A percentile compares a stretch with the other conserved stretches of the same genome.
Conservation (phyloP, 2,113 vertebrate species). For the Scomber scombrus region DNA sequence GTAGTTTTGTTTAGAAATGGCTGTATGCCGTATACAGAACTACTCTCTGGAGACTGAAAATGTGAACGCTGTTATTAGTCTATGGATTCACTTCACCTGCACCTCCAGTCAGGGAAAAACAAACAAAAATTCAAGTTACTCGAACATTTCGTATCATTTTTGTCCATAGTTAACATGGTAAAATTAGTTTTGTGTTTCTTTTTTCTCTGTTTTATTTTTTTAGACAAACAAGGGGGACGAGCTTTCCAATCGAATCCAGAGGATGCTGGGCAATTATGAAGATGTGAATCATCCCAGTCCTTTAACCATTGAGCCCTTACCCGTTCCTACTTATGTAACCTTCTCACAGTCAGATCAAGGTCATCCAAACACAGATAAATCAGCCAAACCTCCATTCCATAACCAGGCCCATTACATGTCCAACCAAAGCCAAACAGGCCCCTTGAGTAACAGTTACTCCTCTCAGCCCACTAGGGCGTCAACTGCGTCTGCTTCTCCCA, state of each 20-base stretch:
- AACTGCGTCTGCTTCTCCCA: slow-evolving; percentile 32
- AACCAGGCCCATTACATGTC: slow-evolving; percentile 35
- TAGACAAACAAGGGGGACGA: slow-evolving; percentile 94
- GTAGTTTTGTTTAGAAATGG: too few species aligned
- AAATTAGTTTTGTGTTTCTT: neutral
- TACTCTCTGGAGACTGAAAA: too few species aligned
- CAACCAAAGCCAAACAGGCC: slow-evolving; percentile 63
- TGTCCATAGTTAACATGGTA: neutral
- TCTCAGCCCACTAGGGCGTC: slow-evolving; percentile 74
- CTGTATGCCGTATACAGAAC: too few species aligned
- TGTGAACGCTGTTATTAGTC: too few species aligned
- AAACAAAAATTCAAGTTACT: too few species aligned
- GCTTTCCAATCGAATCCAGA: slow-evolving; percentile 92
- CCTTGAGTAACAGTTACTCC: slow-evolving; percentile 55
- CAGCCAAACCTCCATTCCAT: slow-evolving; percentile 81
- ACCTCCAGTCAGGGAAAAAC: neutral
- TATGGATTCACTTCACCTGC: too few species aligned
- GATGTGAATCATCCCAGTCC: slow-evolving; percentile 85
- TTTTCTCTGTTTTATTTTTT: slow-evolving; percentile 32
- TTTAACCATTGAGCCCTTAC: slow-evolving; percentile 72
- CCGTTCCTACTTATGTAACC: slow-evolving; percentile 63
- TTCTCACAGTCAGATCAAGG: slow-evolving; percentile 70
- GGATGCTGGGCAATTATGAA: slow-evolving; percentile 95
- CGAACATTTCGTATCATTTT: neutral
- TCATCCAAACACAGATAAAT: slow-evolving; percentile 72